Evolutionary conservation across 2,113 vertebrate species (phyloP).

Genomic region (Pandion haliaetus): DNA sequence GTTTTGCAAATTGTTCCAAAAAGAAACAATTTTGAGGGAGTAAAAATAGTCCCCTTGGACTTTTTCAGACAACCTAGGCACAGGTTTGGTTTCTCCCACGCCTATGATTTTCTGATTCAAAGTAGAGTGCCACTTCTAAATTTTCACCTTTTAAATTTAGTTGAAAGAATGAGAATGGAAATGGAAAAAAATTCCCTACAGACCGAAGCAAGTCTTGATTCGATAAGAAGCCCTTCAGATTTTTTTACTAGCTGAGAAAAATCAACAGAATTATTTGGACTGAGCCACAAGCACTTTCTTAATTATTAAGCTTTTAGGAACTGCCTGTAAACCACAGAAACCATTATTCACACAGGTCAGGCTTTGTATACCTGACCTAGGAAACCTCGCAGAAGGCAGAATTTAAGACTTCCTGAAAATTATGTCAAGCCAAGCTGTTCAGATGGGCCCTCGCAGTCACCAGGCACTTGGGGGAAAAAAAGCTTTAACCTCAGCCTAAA

Average conservation of each 20-base stretch:
- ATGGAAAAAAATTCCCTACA: not conserved
- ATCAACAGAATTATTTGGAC: conserved; percentile 2
- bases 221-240: conserved; percentile 20
- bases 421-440: not conserved
- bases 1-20: not conserved
- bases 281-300: conserved; percentile 41
- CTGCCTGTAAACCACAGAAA: not conserved
- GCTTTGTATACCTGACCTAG: not conserved
- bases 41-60: not conserved
- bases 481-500: not conserved
- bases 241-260: conserved; percentile 40
- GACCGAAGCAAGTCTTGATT: not conserved
- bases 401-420: conserved; percentile 22
- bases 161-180: not conserved
- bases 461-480: not conserved
- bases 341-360: not conserved
- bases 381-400: not conserved
- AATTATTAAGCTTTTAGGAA: conserved; percentile 34
- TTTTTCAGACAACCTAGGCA: not conserved
- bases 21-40: not conserved
- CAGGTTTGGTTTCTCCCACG: not conserved
- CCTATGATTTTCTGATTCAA: not conserved
- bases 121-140: not conserved
- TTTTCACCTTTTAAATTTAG: not conserved
- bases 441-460: not conserved